A percentile compares a stretch with the other conserved stretches of the same genome.
Conservation (phyloP, 2,888 invertebrate genomes). For the Metellina segmentata region DNA sequence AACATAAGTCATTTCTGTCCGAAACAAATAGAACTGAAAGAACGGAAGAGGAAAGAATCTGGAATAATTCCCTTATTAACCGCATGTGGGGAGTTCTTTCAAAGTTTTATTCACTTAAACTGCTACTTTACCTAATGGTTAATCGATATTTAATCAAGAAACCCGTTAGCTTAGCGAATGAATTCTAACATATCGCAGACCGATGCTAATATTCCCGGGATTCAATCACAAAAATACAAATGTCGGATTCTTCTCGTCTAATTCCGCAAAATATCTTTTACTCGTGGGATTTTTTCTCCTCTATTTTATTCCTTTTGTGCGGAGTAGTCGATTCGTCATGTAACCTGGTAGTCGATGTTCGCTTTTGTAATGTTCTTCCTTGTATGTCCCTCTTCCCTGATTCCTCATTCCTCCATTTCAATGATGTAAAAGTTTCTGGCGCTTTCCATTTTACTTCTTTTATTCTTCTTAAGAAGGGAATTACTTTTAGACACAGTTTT, state of each 20-base stretch:
- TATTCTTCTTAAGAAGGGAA: constrained; percentile 13
- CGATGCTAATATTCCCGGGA: constrained; percentile 63
- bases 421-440: constrained; percentile 34
- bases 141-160: constrained; percentile 71
- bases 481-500: constrained; percentile 18
- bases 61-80: constrained; percentile 63
- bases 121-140: constrained; percentile 64
- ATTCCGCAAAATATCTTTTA: constrained; percentile 53
- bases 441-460: constrained; percentile 19
- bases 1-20: constrained; percentile 39
- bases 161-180: constrained; percentile 4
- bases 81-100: constrained; percentile 53
- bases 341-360: constrained; percentile 45
- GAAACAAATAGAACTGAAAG: constrained; percentile 30
- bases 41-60: constrained; percentile 1
- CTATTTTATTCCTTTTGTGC: neutral
- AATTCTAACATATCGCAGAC: constrained; percentile 46
- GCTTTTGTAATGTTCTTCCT: constrained; percentile 53
- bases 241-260: constrained; percentile 35
- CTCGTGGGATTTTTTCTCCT: constrained; percentile 14
- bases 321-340: constrained; percentile 50
- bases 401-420: constrained; percentile 43
- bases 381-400: constrained; percentile 24
- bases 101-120: constrained; percentile 62
- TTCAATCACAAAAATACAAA: constrained; percentile 67